A percentile compares a stretch with the other conserved stretches of the same genome.
Evolutionary conservation across 1,140 invertebrate genomes (phyloP).

Genomic region (Tetragnatha versicolor): DNA sequence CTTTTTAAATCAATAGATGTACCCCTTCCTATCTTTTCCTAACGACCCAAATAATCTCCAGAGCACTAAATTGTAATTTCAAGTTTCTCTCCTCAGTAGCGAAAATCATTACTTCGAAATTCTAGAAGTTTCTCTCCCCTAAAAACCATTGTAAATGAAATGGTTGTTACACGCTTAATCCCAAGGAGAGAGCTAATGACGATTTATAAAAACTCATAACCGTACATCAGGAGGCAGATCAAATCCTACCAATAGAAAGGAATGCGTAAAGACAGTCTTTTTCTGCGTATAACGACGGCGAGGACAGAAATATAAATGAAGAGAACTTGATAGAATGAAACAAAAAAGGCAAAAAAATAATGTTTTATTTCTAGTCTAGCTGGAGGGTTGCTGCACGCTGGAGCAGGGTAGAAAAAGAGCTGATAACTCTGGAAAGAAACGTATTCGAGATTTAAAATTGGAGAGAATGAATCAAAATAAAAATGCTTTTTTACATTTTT

Average conservation of each 20-base stretch:
- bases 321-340: conserved; percentile 25
- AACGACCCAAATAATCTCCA: too few relatives aligned
- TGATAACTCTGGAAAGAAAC: conserved; percentile 24
- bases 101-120: too few relatives aligned
- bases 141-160: too few relatives aligned
- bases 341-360: conserved; percentile 16
- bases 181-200: too few relatives aligned
- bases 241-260: conserved; percentile 8
- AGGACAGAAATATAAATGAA: conserved; percentile 27
- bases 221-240: neutral
- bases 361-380: conserved; percentile 27
- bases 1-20: too few relatives aligned
- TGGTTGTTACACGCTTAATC: too few relatives aligned
- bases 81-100: too few relatives aligned
- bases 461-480: conserved; percentile 35
- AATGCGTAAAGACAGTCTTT: neutral
- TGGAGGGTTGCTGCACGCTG: neutral
- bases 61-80: too few relatives aligned
- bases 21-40: too few relatives aligned
- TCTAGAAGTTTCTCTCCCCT: too few relatives aligned
- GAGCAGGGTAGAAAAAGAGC: neutral
- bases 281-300: neutral
- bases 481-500: conserved; percentile 20
- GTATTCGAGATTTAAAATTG: conserved; percentile 37
- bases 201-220: neutral